Base-by-base conservation (phyloP, 2,888 invertebrate species). In the Charanyca ferruginea region DNA sequence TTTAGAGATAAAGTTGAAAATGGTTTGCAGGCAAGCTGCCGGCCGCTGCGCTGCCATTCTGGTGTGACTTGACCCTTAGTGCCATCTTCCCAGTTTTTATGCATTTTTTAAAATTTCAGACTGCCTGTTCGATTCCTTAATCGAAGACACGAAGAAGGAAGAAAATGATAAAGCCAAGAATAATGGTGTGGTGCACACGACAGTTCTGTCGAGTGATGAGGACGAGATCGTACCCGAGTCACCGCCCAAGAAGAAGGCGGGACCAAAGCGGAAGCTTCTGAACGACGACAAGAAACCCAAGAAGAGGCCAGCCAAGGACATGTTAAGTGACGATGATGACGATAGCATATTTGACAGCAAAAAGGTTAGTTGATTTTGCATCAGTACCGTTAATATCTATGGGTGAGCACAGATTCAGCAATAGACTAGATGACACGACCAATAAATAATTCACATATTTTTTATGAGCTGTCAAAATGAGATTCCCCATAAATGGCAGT, bases 321-420 rank as follows among this genome's bases (percentile, higher is more conserved):
- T 91, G 54, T 47, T 93, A 8, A 93, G 91, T 44, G 77, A 86
- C 3, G 95, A 95, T 55, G 94, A 94, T 58, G 94, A 95, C 67
- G 95, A 94, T 61, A 94, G 93, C 80, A 94, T 94, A 91, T 96
- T 95, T 89, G 93, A 94, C 69, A 93, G 87, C 84, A 95, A 90
- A 90, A 95, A 95, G 93, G 96, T 95, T 18, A 44, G 75, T 73
- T 51, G 35, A n/a, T 42, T 11, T 20, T 20, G n/a, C 42, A n/a
- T 22, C 4, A 38, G 11, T 32, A 11, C 9, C 3, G 32, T 32
- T 32, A n/a, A n/a, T n/a, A 32, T 32, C 32, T 11, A 32, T 32
- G 32, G 32, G 32, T 3, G 9, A 11, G 32, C 11, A 11, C 8
- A 28, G n/a, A n/a, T n/a, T n/a, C n/a, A n/a, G n/a, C n/a, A n/a